Evolutionary conservation across 2,113 vertebrate genomes (phyloP).

Genomic region (Pituophis catenifer): DNA sequence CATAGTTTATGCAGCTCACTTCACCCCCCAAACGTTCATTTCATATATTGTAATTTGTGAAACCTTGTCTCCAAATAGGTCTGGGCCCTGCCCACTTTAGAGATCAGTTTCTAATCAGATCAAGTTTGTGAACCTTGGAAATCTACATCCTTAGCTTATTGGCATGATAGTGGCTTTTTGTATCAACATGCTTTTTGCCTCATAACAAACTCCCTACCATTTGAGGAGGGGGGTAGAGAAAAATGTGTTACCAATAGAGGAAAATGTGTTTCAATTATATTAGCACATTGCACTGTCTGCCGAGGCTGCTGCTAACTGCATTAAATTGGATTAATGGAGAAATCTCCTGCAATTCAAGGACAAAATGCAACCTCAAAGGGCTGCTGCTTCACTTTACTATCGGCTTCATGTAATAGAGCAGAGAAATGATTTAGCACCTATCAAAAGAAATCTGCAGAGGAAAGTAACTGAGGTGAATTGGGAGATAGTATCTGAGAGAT

Average conservation of each 20-base stretch:
- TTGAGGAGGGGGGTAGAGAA: not conserved
- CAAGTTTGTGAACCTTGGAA: not conserved
- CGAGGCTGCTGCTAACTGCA: slow-evolving; percentile 16
- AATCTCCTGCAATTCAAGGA: slow-evolving; percentile 45
- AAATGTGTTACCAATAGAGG: not conserved
- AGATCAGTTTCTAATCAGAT: not conserved
- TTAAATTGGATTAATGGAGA: slow-evolving; percentile 48
- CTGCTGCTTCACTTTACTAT: slow-evolving; percentile 49
- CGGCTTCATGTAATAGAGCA: slow-evolving; percentile 39
- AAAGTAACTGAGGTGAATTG: not conserved
- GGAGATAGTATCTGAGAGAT: not conserved
- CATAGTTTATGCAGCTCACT: not conserved
- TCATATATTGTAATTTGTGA: not conserved
- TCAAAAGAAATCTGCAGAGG: slow-evolving; percentile 20
- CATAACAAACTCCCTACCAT: not conserved
- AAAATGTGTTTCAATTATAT: not conserved
- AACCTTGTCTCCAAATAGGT: not conserved
- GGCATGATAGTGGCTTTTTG: not conserved
- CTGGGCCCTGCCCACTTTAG: not conserved
- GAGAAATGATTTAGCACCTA: slow-evolving; percentile 45
- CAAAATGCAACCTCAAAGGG: slow-evolving; percentile 42
- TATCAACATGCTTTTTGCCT: not conserved
- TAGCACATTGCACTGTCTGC: slow-evolving; percentile 41
- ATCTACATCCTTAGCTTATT: not conserved
- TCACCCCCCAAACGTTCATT: not conserved